Evolutionary conservation across 2,888 invertebrate genomes (phyloP), one percentile per base, ranked within the genome.

Genomic region (Metallyticus violacea): DNA sequence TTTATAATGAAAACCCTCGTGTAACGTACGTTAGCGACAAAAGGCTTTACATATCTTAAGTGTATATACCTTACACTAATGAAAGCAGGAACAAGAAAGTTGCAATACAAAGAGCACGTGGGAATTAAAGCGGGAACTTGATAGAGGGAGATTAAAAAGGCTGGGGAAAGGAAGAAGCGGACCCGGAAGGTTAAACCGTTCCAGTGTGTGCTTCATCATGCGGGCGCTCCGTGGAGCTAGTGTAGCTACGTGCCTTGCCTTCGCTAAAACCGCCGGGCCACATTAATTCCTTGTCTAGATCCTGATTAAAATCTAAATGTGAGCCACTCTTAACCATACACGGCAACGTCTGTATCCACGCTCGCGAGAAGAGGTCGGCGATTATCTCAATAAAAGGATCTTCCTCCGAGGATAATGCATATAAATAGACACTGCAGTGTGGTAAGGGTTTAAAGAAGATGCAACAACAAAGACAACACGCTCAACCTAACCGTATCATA

Each of bases 271-370:
- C 83, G 28, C 28, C 77, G 6, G 15, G 26, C 26, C 27, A 28
- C 83, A 83, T 83, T 83, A 83, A 83, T 83, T 83, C 28, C 83
- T 83, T 83, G 81, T 81, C 81, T 81, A 30, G 81, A 40, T 81
- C 77, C 83, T 83, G 83, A 83, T 77, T 83, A 83, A 77, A 83
- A 83, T 83, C 77, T 83, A 83, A 83, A 83, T 28, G 83, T 28
- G 28, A 9, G 26, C 27, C 40, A 62, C 40, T 62, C 40, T 62
- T 62, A 62, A 62, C 40, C 40, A 62, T 62, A 62, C 40, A 62
- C 40, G 40, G 40, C 40, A 62, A 62, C 40, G 40, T 62, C 40
- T 62, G 40, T 62, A 62, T 62, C 40, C 40, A 40, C 40, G 40
- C 40, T 40, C 40, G 40, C 40, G 40, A 62, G 40, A 62, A 62